These are phyloP conservation scores for Tricholauxania praeusta DNA, from an alignment of 2,888 invertebrate genomes.

Conservation along the genomic window DNA sequence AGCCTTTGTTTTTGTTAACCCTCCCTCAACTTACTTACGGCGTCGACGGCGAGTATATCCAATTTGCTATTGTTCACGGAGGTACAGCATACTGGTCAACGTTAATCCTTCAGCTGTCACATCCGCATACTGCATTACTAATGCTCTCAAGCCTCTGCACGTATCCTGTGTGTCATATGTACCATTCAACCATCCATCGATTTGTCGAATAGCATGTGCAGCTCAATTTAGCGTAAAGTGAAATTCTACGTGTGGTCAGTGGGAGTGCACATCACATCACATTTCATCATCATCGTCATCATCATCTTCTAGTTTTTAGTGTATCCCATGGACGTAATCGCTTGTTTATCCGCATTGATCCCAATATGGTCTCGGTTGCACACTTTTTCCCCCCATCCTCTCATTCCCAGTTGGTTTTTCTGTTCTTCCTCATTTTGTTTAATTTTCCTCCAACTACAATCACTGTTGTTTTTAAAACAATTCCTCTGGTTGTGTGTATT, in stretches of 20 bases:
- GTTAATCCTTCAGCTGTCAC: constrained; percentile 27
- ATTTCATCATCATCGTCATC: neutral
- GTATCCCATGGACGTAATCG: constrained; percentile 37
- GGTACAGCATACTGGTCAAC: neutral
- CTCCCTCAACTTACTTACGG: too few species aligned
- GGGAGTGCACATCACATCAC: constrained; percentile 11
- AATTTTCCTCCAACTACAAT: too few species aligned
- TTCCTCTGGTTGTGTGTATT: neutral
- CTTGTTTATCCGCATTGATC: constrained; percentile 42
- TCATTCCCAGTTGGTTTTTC: too few species aligned
- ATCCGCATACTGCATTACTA: constrained; percentile 1
- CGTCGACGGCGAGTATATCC: too few species aligned
- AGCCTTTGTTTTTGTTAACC: too few species aligned
- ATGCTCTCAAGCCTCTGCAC: neutral
- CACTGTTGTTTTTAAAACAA: neutral
- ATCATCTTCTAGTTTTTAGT: neutral
- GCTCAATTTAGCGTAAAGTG: constrained; percentile 31
- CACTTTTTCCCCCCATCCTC: neutral
- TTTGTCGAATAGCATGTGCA: neutral
- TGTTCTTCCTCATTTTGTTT: too few species aligned
- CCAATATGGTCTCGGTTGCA: constrained; percentile 22
- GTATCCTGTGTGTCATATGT: neutral
- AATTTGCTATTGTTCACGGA: too few species aligned
- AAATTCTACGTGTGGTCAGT: constrained; percentile 17
- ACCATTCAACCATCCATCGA: neutral